Base-by-base conservation (phyloP, 2,888 invertebrate genomes). In the Cerastis rubricosa region DNA sequence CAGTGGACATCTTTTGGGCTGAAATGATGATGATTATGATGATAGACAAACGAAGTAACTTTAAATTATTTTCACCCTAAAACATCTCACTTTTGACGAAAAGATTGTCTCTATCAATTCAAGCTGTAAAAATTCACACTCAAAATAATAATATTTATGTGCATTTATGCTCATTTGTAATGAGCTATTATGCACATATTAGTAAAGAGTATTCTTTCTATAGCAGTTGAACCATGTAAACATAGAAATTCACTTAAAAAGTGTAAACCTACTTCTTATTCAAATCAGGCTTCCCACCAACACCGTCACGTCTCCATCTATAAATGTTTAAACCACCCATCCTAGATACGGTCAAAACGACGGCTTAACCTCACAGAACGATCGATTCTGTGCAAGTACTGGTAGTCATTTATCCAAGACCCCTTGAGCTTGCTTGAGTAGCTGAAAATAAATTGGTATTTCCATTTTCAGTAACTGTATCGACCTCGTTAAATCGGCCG, bases 401-500 rank as follows among this genome's bases (percentile, higher is more conserved):
- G n/a, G n/a, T 51, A 69, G 43, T 61, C 65, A 25, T 51, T 63
- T 72, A 72, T 59, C 49, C 40, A 17, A 43, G n/a, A 47, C 43
- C 72, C 75, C 66, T 47, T 71, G 63, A 77, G 54, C 74, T 25
- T 69, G 66, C 67, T 85, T 61, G 47, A 87, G 74, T 81, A 74
- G 45, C 76, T 81, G 68, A 69, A 81, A 87, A 87, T 87, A 80
- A 87, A 87, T 87, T 74, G 73, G 69, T 71, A 81, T 84, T 87
- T 78, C 78, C 67, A 84, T 80, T 77, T 78, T 29, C 72, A 80
- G 75, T 78, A 43, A 73, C 89, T 88, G 78, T 74, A 81, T 85
- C 84, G 84, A 67, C 89, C 86, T 91, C 90, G 90, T 93, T 92
- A 92, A 92, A 92, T 89, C 89, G 88, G 86, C 86, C 75, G 88